Conservation (phyloP, 2,888 invertebrate genomes). For the Metellina segmentata region DNA sequence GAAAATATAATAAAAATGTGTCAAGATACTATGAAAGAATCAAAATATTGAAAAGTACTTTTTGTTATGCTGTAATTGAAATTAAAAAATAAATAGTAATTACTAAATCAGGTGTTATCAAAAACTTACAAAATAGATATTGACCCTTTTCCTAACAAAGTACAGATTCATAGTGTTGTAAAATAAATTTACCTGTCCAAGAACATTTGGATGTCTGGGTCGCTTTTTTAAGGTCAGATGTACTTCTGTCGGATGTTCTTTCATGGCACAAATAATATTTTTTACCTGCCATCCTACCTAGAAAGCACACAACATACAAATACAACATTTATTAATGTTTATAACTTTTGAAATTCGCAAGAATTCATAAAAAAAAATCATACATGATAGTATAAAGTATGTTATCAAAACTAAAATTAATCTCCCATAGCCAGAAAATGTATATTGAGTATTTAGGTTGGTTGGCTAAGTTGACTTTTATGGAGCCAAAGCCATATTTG, state of each 20-base stretch:
- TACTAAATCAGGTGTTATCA: no score
- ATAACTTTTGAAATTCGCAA: neutral
- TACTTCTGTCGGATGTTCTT: conserved; percentile 90
- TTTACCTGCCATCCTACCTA: conserved; percentile 91
- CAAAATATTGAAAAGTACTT: no score
- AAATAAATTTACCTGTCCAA: conserved; percentile 85
- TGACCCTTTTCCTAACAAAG: no score
- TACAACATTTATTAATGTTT: neutral
- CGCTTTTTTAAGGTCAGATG: conserved; percentile 90
- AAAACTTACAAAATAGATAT: no score
- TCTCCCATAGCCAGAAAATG: no score
- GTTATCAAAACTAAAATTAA: neutral
- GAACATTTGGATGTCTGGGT: conserved; percentile 88
- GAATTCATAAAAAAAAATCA: neutral
- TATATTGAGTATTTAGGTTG: no score
- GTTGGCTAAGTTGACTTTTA: no score
- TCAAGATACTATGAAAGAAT: neutral
- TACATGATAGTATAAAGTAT: no score
- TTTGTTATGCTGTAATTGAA: no score
- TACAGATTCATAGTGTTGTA: no score
- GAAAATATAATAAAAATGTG: neutral
- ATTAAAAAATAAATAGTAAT: no score
- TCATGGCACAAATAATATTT: conserved; percentile 86
- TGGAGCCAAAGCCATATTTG: no score
- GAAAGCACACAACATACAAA: conserved; percentile 72